Conservation (phyloP, 23 tunicate species). For the Aplidium turbinatum region DNA sequence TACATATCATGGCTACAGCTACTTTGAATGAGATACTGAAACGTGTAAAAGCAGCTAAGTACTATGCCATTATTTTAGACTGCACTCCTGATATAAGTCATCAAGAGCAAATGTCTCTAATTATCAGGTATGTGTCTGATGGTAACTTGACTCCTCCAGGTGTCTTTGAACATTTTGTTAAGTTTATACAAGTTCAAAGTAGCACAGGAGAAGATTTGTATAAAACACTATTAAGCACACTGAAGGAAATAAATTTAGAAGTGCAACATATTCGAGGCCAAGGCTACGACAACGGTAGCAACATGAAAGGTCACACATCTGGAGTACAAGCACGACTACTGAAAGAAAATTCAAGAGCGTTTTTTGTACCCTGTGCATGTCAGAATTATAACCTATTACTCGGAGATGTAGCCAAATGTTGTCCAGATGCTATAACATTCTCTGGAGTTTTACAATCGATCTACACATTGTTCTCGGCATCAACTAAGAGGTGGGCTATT, state of each 20-base stretch:
- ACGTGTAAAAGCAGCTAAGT: slow-evolving; percentile 13
- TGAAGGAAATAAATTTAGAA: slow-evolving; percentile 3
- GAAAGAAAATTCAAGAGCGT: slow-evolving; percentile 18
- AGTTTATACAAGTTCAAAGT: slow-evolving; percentile 25
- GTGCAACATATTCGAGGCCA: slow-evolving; percentile 24
- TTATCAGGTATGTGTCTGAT: slow-evolving; percentile 29
- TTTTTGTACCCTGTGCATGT: slow-evolving; percentile 14
- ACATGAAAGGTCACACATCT: slow-evolving; percentile 17
- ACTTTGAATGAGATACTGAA: slow-evolving; percentile 1
- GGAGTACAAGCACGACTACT: slow-evolving; percentile 18
- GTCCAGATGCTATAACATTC: slow-evolving; percentile 26
- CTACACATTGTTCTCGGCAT: slow-evolving; percentile 17
- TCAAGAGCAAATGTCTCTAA: slow-evolving; percentile 25
- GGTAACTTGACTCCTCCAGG: slow-evolving; percentile 4
- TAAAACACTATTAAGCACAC: neutral
- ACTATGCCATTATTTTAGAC: slow-evolving; percentile 14
- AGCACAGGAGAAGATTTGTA: slow-evolving; percentile 17
- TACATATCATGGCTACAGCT: slow-evolving; percentile 14
- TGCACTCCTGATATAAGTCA: slow-evolving; percentile 33
- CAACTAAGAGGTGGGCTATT: slow-evolving; percentile 25
- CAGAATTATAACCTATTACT: slow-evolving; percentile 16
- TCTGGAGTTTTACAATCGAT: slow-evolving; percentile 15
- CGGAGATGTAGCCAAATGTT: slow-evolving; percentile 17
- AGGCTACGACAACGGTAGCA: slow-evolving; percentile 27
- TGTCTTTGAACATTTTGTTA: slow-evolving; percentile 22